A percentile compares a stretch with the other conserved stretches of the same genome.
phyloP scores from a whole-genome alignment of 2,113 vertebrate species.

The Conger conger region DNA sequence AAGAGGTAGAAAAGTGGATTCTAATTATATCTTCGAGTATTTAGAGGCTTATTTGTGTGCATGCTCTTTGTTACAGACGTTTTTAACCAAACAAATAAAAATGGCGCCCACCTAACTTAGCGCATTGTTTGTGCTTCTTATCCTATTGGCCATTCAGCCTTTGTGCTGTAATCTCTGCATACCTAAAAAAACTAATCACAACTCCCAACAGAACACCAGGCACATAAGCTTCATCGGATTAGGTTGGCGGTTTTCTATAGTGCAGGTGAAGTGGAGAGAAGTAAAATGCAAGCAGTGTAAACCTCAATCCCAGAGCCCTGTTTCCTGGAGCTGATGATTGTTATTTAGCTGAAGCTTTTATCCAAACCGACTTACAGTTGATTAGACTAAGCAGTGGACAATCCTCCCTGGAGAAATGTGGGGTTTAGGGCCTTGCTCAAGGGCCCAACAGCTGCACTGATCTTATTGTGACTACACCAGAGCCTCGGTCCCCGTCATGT shows the following conservation, averaged over 20 bases:
- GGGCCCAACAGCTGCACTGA: too few relatives aligned
- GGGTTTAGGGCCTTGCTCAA: too few relatives aligned
- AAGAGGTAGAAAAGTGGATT: neutral
- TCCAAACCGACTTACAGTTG: too few relatives aligned
- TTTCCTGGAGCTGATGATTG: neutral
- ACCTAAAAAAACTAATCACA: neutral
- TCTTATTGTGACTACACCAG: too few relatives aligned
- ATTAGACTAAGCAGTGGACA: too few relatives aligned
- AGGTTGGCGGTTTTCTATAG: neutral
- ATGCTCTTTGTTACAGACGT: neutral
- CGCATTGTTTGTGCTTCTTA: neutral
- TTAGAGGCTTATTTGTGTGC: neutral
- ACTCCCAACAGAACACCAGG: neutral
- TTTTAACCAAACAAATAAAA: neutral
- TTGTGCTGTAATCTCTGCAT: neutral
- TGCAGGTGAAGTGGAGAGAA: neutral
- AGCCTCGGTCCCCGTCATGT: too few relatives aligned
- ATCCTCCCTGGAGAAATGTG: too few relatives aligned
- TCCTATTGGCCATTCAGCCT: neutral
- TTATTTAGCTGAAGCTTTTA: too few relatives aligned
- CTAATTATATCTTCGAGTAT: neutral
- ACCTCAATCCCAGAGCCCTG: neutral
- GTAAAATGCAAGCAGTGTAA: neutral
- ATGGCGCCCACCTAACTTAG: neutral
- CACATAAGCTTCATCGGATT: neutral